phyloP scores from a whole-genome alignment of 2,888 invertebrate genomes.

The Colostygia pectinataria region DNA sequence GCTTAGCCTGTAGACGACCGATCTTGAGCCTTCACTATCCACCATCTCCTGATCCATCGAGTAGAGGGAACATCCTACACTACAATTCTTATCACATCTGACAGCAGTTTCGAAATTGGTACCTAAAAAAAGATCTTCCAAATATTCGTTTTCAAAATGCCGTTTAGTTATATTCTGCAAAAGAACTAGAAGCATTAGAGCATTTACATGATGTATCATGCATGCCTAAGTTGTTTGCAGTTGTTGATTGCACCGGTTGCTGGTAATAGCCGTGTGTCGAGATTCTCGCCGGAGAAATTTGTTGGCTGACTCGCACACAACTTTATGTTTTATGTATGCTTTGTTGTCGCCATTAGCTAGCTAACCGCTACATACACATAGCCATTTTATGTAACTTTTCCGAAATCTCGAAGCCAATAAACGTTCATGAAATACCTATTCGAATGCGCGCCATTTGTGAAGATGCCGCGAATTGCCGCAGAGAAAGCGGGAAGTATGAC shows the following conservation, averaged over 20 bases:
- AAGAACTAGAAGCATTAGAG: background rate
- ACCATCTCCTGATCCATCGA: too few relatives aligned
- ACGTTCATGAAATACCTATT: constrained; percentile 22
- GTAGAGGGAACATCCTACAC: too few relatives aligned
- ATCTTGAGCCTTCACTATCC: too few relatives aligned
- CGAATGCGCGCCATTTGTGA: constrained; percentile 33
- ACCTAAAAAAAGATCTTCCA: too few relatives aligned
- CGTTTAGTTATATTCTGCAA: too few relatives aligned
- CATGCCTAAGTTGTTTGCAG: constrained; percentile 26
- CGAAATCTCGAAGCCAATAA: constrained; percentile 24
- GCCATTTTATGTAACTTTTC: constrained; percentile 39
- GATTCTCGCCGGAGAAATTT: constrained; percentile 74
- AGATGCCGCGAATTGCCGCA: constrained; percentile 32
- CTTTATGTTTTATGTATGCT: constrained; percentile 71
- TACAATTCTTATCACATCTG: too few relatives aligned
- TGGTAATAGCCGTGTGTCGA: constrained; percentile 40
- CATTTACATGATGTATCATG: constrained; percentile 21
- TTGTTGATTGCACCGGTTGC: constrained; percentile 41
- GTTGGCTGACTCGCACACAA: constrained; percentile 49
- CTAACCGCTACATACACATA: constrained; percentile 36
- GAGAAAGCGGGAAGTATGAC: constrained; percentile 39
- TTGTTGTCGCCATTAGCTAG: constrained; percentile 43
- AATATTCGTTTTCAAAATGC: too few relatives aligned
- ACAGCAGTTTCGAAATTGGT: too few relatives aligned
- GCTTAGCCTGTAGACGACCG: too few relatives aligned